Evolutionary conservation across 2,797 vertebrate species (phyloP).

Genomic region (Pygocentrus nattereri): DNA sequence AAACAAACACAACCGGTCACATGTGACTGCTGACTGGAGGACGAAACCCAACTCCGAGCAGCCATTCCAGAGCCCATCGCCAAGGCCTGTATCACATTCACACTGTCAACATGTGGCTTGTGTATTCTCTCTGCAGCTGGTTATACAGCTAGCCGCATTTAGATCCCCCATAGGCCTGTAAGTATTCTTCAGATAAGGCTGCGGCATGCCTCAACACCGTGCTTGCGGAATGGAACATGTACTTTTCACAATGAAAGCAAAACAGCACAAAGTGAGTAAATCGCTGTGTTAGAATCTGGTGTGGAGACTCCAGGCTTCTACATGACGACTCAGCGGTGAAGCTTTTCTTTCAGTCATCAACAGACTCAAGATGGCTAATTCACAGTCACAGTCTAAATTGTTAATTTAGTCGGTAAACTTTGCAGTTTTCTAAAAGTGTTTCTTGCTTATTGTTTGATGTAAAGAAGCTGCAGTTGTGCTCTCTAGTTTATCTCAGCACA

Average conservation of each 20-base stretch:
- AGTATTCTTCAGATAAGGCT: neutral
- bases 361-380: neutral
- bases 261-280: neutral
- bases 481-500: no score
- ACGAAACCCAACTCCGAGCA: slow-evolving; percentile 47
- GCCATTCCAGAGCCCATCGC: slow-evolving; percentile 35
- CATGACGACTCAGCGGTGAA: neutral
- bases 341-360: neutral
- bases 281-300: neutral
- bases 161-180: slow-evolving; percentile 14
- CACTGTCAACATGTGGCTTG: slow-evolving; percentile 23
- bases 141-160: neutral
- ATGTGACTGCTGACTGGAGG: slow-evolving; percentile 32
- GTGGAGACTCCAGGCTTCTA: neutral
- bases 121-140: slow-evolving; percentile 9
- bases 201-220: neutral
- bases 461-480: no score
- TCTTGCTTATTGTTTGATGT: no score
- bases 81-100: neutral
- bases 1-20: slow-evolving; percentile 9
- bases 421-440: no score
- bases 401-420: no score
- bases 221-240: neutral
- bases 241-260: slow-evolving; percentile 15
- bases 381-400: neutral